phyloP scores from a whole-genome alignment of 2,888 invertebrate genomes.

The Chironomus tentans region DNA sequence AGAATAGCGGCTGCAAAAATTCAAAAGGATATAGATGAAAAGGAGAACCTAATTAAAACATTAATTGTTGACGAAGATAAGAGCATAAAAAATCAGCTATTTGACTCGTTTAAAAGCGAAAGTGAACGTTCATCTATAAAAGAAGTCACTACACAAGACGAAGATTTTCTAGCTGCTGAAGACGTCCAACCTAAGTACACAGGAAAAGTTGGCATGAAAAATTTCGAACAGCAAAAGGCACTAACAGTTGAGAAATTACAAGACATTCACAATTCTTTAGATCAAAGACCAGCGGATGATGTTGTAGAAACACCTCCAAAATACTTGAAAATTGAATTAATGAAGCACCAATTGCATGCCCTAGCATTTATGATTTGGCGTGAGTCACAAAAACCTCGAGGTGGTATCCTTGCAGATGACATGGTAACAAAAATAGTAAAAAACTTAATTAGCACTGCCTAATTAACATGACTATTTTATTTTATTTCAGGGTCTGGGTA shows the following conservation, averaged over 20 bases:
- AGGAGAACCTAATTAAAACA: neutral
- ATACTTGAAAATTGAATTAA: conserved; percentile 56
- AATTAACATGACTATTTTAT: too few relatives aligned
- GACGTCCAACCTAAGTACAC: conserved; percentile 36
- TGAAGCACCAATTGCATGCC: conserved; percentile 79
- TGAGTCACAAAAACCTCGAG: conserved; percentile 73
- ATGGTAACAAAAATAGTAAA: conserved; percentile 1
- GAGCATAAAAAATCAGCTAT: neutral
- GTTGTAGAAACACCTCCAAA: conserved; percentile 50
- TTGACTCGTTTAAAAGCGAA: neutral
- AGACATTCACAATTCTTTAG: conserved; percentile 60
- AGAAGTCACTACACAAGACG: neutral
- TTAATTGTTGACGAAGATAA: conserved; percentile 1
- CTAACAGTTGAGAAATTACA: conserved; percentile 53
- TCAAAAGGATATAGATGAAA: neutral
- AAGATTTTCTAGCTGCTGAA: neutral
- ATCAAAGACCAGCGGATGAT: conserved; percentile 54
- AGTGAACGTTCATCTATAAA: neutral
- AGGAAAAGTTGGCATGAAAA: conserved; percentile 51
- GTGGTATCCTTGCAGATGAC: conserved; percentile 47
- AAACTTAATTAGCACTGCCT: too few relatives aligned
- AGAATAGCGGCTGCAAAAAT: neutral
- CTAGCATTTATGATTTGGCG: conserved; percentile 84
- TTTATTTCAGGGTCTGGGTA: conserved; percentile 58
- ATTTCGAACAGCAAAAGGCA: conserved; percentile 56